Evolutionary conservation across 2,113 vertebrate genomes (phyloP), one percentile per base, ranked within the genome.

Genomic region (Spermophilus dauricus): DNA sequence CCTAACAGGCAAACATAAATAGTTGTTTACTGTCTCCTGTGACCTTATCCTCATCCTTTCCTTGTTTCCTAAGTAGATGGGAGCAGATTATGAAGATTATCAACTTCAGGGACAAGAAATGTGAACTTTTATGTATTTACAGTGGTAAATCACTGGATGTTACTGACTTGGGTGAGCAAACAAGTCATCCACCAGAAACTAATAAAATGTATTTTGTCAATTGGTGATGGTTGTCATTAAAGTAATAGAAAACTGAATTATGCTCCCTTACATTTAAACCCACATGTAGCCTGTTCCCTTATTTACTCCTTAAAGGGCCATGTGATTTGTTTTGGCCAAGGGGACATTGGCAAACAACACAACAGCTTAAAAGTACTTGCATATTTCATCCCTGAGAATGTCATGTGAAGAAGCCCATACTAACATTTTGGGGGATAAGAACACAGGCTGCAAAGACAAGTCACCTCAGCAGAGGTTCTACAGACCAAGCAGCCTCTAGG

Each of bases 71-170:
- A 61, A 28, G 16, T 53, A 61, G 61, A 18, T 63, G 20, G 42
- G 30, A 87, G 1, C 17, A 45, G 51, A 87, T 86, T 72, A 48
- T 83, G 45, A 89, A 67, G 75, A 85, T 53, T 63, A 67, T 73
- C 73, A 85, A 28, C 67, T 76, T 53, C 51, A 85, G 73, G 67
- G 37, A 89, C 8, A 42, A 83, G 39, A 86, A 97, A 72, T 82
- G 13, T 69, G n/a, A 72, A 83, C 17, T 86, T 86, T 39, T 86
- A 76, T 51, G n/a, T 30, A n/a, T 80, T 86, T 89, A 51, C 32
- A 88, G 53, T 89, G 34, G 51, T 69, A 65, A 86, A n/a, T 91
- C 30, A 69, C 24, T 34, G 72, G 45, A 65, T 63, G 48, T 51
- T 86, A 58, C 61, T 77, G 76, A 93, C 83, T 51, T 70, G 28